Evolutionary conservation across 2,888 invertebrate genomes (phyloP), one percentile per base, ranked within the genome.

Genomic region (Agrotis ipsilon): DNA sequence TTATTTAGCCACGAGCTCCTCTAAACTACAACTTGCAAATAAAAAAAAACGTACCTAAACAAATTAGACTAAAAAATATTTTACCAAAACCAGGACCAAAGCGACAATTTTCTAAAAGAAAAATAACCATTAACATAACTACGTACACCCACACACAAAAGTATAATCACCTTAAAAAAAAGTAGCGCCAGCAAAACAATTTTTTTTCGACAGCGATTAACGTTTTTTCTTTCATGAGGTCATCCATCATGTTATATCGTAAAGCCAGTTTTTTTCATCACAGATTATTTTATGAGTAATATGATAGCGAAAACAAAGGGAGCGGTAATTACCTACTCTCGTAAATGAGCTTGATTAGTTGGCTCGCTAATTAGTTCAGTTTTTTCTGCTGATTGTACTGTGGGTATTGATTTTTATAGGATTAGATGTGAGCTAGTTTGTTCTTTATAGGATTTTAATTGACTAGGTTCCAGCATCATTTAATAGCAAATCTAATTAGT

Each of bases 231-330:
- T 0, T 18, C 2, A n/a, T 46, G 3, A 61, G 67, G 61, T 62
- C 75, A 75, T 78, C 75, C 67, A 79, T 79, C 78, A 79, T 3
- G 9, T 7, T 11, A 67, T 68, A 71, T 65, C 71, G 71, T 68
- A 51, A 71, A 61, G 75, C 32, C 75, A 49, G 65, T 68, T 75
- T 75, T 75, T 68, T 75, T 67, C 63, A 19, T 59, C 11, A 48
- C 48, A 72, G 68, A 72, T 80, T 70, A 65, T 72, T 58, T 73
- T 70, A 72, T 72, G 54, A 68, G 82, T 72, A 82, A 82, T 72
- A 63, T 68, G 82, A 82, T 77, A 63, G 72, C 19, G 48, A 61
- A 74, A 82, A 68, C 72, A 73, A 70, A 57, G 70, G 80, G 80
- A 51, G 73, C 27, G 80, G 21, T 70, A 55, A 75, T 80, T 68